Evolutionary conservation across 1,140 invertebrate genomes (phyloP).

Genomic region (Gryon sp.): DNA sequence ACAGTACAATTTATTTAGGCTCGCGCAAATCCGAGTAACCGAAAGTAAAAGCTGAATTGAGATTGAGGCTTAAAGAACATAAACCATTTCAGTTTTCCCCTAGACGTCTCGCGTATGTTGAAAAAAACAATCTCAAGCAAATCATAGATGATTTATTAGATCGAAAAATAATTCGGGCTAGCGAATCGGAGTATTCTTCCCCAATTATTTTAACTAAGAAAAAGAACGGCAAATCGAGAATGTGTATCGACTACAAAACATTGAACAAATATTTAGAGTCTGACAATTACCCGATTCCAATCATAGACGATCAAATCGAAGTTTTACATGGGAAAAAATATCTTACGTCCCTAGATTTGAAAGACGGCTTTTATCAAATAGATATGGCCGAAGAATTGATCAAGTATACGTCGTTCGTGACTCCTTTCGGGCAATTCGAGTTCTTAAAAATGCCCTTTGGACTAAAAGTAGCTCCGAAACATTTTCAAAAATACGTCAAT

Average conservation of each 20-base stretch:
- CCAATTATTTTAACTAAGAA: constrained; percentile 12
- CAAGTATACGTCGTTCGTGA: too few species aligned
- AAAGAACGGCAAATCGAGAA: constrained; percentile 15
- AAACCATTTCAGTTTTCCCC: constrained; percentile 21
- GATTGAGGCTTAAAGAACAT: background rate
- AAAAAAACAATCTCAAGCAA: constrained; percentile 15
- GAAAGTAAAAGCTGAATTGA: background rate
- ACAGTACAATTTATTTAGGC: background rate
- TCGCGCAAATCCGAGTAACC: background rate
- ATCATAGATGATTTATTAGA: constrained; percentile 10
- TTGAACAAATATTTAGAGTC: constrained; percentile 21
- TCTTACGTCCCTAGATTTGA: background rate
- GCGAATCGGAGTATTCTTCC: constrained; percentile 14
- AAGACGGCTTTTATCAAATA: too few species aligned
- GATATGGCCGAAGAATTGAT: too few species aligned
- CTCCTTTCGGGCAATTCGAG: too few species aligned
- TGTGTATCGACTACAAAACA: constrained; percentile 22
- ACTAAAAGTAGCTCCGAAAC: background rate
- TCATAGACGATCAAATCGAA: constrained; percentile 11
- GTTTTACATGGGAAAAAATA: constrained; percentile 4
- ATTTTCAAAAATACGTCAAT: constrained; percentile 26
- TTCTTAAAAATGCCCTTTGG: too few species aligned
- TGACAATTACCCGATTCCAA: constrained; percentile 20
- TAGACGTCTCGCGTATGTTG: constrained; percentile 5
- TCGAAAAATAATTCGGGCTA: constrained; percentile 5